Base-by-base conservation (phyloP, 2,888 invertebrate species). In the Linyphia triangularis region DNA sequence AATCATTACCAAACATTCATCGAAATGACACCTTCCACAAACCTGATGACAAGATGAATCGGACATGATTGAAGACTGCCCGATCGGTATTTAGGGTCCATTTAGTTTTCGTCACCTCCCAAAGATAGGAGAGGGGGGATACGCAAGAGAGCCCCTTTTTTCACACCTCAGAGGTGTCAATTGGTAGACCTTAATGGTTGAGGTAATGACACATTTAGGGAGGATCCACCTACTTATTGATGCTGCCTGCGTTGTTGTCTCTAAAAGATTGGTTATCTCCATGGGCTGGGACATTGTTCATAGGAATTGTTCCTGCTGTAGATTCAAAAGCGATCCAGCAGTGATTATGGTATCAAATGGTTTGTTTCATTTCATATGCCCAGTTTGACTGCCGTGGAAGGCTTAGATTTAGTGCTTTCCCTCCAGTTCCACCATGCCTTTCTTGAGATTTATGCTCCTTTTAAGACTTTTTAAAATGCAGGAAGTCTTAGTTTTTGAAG, bases 81-180 rank as follows among this genome's bases (percentile, higher is more conserved):
- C 70, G 70, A 70, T 59, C 59, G 81, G 86, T 65, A 86, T 67
- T 86, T 81, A 81, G 65, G 69, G 22, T 75, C 81, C 86, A 86
- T 86, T 86, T 86, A 67, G 81, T 43, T 81, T 67, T 86, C 86
- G 73, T 75, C 86, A 81, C 86, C 86, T 86, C 28, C 26, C 67
- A 75, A 61, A 72, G 24, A 51, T 37, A 65, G 63, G 65, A 43
- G 72, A 57, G 16, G 75, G 65, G 6, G 10, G 7, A 10, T 2
- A 5, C 26, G 1, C 0, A 19, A 9, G 10, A 37, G 16, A n/a
- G 4, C 13, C 33, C 72, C 37, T 19, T 65, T 72, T 79, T 85
- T 85, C 79, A 79, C 85, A 85, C 85, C 85, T 85, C 72, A n/a
- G 51, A 65, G 78, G 86, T 86, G 86, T 86, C 86, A 86, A 86